A percentile compares a stretch with the other conserved stretches of the same genome.
Conservation (phyloP, 2,113 vertebrate species). For the Labrus mixtus region DNA sequence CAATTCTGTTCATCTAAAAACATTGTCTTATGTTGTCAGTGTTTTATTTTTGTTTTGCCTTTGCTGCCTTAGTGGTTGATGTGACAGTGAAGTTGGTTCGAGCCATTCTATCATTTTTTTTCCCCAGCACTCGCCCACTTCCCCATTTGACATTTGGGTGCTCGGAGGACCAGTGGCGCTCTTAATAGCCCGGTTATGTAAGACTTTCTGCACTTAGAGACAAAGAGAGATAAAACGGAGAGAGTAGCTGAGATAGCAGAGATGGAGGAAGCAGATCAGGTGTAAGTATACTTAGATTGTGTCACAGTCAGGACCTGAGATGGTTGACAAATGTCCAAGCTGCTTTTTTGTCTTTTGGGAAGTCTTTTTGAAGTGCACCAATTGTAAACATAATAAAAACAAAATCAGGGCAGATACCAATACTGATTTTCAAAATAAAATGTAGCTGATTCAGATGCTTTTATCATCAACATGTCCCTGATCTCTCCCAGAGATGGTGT, state of each 20-base stretch:
- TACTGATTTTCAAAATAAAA: no score
- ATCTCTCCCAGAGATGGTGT: no score
- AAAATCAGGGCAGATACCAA: no score
- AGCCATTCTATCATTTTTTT: slow-evolving; percentile 2
- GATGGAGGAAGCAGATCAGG: slow-evolving; percentile 34
- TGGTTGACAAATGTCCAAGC: neutral
- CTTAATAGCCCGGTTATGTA: slow-evolving; percentile 66
- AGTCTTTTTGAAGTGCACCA: neutral
- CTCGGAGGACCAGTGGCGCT: slow-evolving; percentile 58
- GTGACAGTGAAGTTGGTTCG: slow-evolving; percentile 25
- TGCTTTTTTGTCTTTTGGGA: neutral
- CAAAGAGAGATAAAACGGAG: slow-evolving; percentile 49
- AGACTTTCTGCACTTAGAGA: slow-evolving; percentile 56
- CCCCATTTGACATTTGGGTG: slow-evolving; percentile 59
- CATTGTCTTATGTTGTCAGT: slow-evolving; percentile 25
- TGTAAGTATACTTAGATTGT: slow-evolving; percentile 20
- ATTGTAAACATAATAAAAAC: no score
- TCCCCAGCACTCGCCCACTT: slow-evolving; percentile 47
- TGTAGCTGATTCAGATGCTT: no score
- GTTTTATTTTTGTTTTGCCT: slow-evolving; percentile 46
- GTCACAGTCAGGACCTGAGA: slow-evolving; percentile 21
- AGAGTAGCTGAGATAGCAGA: slow-evolving; percentile 34
- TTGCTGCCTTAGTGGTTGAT: slow-evolving; percentile 10
- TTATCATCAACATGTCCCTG: no score
- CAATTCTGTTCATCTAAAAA: neutral